Evolutionary conservation across 2,888 invertebrate genomes (phyloP), one percentile per base, ranked within the genome.

Genomic region (Geotrupes spiniger): DNA sequence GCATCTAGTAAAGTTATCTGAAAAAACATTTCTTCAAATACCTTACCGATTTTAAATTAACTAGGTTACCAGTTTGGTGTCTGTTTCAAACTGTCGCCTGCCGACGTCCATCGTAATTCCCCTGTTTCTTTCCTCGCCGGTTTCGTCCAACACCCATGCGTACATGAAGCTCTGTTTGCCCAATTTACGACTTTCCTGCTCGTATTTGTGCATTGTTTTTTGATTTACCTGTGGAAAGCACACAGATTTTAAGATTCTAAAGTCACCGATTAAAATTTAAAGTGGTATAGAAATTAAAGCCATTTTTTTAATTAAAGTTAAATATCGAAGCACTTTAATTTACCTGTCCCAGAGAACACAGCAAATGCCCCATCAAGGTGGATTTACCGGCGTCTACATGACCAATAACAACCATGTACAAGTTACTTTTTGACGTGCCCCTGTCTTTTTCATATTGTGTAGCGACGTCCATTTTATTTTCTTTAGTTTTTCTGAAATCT

Each of bases 21-120:
- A 36, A 46, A 48, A 45, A 50, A 39, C 4, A 11, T 31, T 31
- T 4, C 2, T 39, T 37, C 25, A 39, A 25, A 21, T 2, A 3
- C n/a, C n/a, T 4, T n/a, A 14, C 10, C 17, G 29, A 12, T 26
- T 11, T 5, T 6, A 14, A 39, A 2, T 29, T 42, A 12, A 15
- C 15, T 9, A 42, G 31, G 10, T 27, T 45, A 64, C 63, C 42
- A 63, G 69, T 75, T 93, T 93, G 2, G 84, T 82, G 44, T 84
- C 81, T 0, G 96, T 94, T 74, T 94, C 92, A 76, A 98, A 95
- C 58, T 89, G 87, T 10, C 91, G 91, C 60, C 90, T 84, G 0
- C 94, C 98, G 9, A 99, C 87, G 74, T 99, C 99, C 94, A 99
- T 99, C 1, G 99, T 99, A 40, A 99, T 96, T 9, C 99, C 99